Evolutionary conservation across 2,888 invertebrate genomes (phyloP), one percentile per base, ranked within the genome.

Genomic region (Macropis europaea): DNA sequence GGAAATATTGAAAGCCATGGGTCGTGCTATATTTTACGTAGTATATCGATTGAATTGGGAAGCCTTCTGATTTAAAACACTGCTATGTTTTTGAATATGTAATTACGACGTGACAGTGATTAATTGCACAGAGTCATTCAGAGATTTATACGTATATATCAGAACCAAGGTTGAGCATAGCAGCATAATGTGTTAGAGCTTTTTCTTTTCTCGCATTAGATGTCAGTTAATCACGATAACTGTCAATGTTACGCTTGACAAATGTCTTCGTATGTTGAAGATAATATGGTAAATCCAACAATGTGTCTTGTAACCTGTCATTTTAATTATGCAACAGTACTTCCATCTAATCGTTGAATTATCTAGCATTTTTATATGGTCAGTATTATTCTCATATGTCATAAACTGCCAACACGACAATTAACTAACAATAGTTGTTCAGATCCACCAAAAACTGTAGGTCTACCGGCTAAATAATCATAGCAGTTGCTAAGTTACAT

Each of bases 101-200:
- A 79, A 79, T 77, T 77, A 64, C 70, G 42, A 70, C 73, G 69
- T 68, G 80, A 73, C 77, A 57, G 68, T 40, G 54, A 73, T 77
- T 79, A 78, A 79, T 70, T 48, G 64, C 60, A 22, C 2, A n/a
- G 24, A 45, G 43, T 47, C 53, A 63, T 30, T 7, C 32, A 52
- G 15, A 52, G 22, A 34, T n/a, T 34, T 17, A 43, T 7, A 32
- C 13, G 7, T 22, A 50, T 13, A 48, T 24, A 52, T 32, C n/a
- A 40, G 11, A 62, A 28, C 32, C 34, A 57, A 38, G 61, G 60
- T 67, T 64, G 52, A 11, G 40, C 9, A 34, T 59, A 66, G 63
- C 36, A 17, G 34, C 19, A 28, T 3, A 36, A 38, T 40, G 38
- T 59, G 57, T 63, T 32, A 7, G 54, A 7, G 9, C 36, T 28